Conservation (phyloP, 2,113 vertebrate species). For the Indicator indicator region DNA sequence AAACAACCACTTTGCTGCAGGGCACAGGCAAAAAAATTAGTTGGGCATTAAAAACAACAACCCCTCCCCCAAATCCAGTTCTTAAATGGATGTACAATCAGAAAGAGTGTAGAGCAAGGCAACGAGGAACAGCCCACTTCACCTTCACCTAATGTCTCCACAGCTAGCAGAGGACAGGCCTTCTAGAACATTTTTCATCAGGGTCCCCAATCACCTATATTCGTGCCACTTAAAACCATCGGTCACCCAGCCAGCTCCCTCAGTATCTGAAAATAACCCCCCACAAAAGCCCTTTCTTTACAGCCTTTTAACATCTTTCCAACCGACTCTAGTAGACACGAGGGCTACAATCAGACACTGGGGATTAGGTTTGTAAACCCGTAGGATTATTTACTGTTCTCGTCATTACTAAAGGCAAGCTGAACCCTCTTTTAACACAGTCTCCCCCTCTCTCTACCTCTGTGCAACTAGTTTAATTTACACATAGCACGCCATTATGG, state of each 20-base stretch:
- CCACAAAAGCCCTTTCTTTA: background rate
- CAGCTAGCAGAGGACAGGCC: rapidly evolving
- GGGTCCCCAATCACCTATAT: background rate
- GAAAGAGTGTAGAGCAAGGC: background rate
- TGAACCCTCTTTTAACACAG: conserved; percentile 10
- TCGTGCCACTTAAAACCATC: background rate
- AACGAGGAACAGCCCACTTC: background rate
- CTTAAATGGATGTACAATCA: background rate
- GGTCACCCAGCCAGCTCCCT: background rate
- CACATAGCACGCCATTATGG: background rate
- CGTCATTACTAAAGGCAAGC: conserved; percentile 29
- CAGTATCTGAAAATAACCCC: background rate
- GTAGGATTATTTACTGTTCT: conserved; percentile 61
- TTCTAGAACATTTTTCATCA: background rate
- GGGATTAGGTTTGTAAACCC: conserved; percentile 67
- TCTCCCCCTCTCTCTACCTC: background rate
- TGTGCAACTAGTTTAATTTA: background rate
- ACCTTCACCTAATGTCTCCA: background rate
- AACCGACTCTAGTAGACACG: background rate
- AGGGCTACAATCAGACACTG: conserved; percentile 31
- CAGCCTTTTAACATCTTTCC: background rate
- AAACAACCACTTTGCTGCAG: conserved; percentile 36
- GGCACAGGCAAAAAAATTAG: conserved; percentile 37
- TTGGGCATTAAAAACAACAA: background rate
- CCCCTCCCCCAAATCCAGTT: background rate